Evolutionary conservation across 2,888 invertebrate species (phyloP).

Genomic region (Pelosia muscerda): DNA sequence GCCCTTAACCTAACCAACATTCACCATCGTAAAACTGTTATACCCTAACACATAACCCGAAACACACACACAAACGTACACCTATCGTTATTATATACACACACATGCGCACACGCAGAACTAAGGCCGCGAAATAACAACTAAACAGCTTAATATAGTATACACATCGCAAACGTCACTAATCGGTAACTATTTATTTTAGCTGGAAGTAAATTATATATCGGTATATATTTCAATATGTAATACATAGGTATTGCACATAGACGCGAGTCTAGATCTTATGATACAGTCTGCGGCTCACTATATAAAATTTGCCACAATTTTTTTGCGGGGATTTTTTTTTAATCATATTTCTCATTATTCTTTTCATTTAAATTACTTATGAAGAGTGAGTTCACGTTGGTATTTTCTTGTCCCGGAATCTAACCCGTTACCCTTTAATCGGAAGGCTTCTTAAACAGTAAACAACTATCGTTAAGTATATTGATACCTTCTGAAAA

Average conservation of each 20-base stretch:
- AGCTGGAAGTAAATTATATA: constrained; percentile 17
- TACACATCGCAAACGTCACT: constrained; percentile 11
- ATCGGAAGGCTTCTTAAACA: too few species aligned
- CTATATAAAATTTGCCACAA: neutral
- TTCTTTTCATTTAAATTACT: neutral
- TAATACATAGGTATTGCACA: neutral
- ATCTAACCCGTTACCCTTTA: too few species aligned
- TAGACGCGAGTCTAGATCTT: too few species aligned
- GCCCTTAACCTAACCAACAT: constrained; percentile 10
- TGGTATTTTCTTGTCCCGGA: too few species aligned
- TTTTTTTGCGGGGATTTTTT: too few species aligned
- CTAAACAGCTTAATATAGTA: constrained; percentile 31
- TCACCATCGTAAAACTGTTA: constrained; percentile 11
- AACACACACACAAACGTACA: constrained; percentile 28
- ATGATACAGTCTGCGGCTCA: constrained; percentile 4
- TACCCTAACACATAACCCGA: constrained; percentile 22
- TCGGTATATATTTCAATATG: neutral
- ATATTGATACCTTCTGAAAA: too few species aligned
- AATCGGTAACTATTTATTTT: constrained; percentile 30
- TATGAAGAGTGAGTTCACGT: too few species aligned
- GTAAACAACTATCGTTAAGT: too few species aligned
- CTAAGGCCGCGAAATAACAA: constrained; percentile 36
- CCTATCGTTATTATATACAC: constrained; percentile 22
- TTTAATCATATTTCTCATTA: too few species aligned
- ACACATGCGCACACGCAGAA: constrained; percentile 21